These are phyloP conservation scores for Octodonta nipae DNA, from an alignment of 2,888 invertebrate genomes.

Conservation along the genomic window DNA sequence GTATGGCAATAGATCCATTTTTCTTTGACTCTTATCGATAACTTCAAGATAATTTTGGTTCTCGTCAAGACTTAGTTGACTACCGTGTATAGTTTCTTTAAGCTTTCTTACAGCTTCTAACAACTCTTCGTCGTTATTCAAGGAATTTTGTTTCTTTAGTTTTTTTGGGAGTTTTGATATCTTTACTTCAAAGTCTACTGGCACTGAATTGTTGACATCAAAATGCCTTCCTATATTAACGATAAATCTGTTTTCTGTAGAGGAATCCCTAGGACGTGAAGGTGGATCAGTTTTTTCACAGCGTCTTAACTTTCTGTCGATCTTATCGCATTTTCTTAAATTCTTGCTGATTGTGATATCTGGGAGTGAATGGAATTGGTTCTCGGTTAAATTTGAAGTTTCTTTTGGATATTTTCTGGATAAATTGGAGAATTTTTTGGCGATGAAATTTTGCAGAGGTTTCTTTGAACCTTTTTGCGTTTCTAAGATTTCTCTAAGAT, in stretches of 20 bases:
- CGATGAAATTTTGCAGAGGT: slow-evolving; percentile 33
- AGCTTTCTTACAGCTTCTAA: slow-evolving; percentile 30
- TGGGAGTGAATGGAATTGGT: slow-evolving; percentile 58
- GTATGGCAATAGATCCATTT: slow-evolving; percentile 19
- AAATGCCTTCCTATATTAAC: slow-evolving; percentile 36
- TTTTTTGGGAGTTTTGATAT: slow-evolving; percentile 33
- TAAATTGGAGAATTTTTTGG: slow-evolving; percentile 31
- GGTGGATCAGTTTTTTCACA: slow-evolving; percentile 29
- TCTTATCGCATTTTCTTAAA: slow-evolving; percentile 55
- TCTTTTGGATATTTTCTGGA: slow-evolving; percentile 21
- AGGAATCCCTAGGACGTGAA: no score
- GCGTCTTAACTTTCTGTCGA: slow-evolving; percentile 53
- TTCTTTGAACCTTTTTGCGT: slow-evolving; percentile 32
- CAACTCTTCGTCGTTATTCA: slow-evolving; percentile 22
- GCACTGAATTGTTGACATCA: slow-evolving; percentile 30
- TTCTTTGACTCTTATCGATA: slow-evolving; percentile 15
- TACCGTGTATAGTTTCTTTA: slow-evolving; percentile 25
- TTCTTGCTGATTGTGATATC: slow-evolving; percentile 58
- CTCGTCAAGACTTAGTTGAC: slow-evolving; percentile 18
- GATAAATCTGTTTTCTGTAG: slow-evolving; percentile 33
- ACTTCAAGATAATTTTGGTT: slow-evolving; percentile 24
- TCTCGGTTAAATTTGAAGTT: slow-evolving; percentile 41
- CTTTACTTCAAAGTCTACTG: slow-evolving; percentile 35
- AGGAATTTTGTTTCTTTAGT: slow-evolving; percentile 12
- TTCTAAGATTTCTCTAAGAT: slow-evolving; percentile 33